A percentile compares a stretch with the other conserved stretches of the same genome.
Evolutionary conservation across 2,888 invertebrate species (phyloP).

Genomic region (Cephus runcator): DNA sequence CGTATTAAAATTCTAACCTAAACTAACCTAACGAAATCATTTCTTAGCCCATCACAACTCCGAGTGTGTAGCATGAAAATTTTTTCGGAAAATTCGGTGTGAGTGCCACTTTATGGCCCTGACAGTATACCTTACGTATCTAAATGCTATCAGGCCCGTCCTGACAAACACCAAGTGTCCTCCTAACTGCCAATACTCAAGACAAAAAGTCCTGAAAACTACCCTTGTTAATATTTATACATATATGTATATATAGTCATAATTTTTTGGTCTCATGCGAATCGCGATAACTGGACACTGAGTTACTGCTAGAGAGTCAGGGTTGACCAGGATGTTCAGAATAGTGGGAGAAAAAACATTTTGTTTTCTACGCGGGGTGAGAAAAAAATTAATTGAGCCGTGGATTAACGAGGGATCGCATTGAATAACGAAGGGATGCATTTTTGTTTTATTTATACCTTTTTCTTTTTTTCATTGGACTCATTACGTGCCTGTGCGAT

Average conservation of each 20-base stretch:
- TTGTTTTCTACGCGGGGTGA: not conserved
- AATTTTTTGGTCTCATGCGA: not conserved
- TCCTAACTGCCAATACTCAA: too few species aligned
- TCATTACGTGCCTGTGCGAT: not conserved
- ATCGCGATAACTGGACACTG: not conserved
- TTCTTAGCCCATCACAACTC: too few species aligned
- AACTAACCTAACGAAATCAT: too few species aligned
- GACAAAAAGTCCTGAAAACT: too few species aligned
- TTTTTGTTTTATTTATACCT: not conserved
- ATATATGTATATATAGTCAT: not conserved
- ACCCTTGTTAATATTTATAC: too few species aligned
- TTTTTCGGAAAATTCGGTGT: too few species aligned
- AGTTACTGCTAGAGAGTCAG: not conserved
- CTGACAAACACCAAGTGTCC: too few species aligned
- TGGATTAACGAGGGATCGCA: not conserved
- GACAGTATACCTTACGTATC: too few species aligned
- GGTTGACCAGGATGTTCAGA: not conserved
- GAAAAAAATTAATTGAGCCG: not conserved
- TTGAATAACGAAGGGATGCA: not conserved
- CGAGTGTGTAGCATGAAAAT: too few species aligned
- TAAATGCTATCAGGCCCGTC: too few species aligned
- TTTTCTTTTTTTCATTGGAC: not conserved
- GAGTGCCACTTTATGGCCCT: too few species aligned
- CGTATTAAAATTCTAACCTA: too few species aligned
- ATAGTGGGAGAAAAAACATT: not conserved